Percentiles rank a stretch among this genome's conserved stretches.
Conservation (phyloP, 2,797 vertebrate genomes). For the Bradypus variegatus region DNA sequence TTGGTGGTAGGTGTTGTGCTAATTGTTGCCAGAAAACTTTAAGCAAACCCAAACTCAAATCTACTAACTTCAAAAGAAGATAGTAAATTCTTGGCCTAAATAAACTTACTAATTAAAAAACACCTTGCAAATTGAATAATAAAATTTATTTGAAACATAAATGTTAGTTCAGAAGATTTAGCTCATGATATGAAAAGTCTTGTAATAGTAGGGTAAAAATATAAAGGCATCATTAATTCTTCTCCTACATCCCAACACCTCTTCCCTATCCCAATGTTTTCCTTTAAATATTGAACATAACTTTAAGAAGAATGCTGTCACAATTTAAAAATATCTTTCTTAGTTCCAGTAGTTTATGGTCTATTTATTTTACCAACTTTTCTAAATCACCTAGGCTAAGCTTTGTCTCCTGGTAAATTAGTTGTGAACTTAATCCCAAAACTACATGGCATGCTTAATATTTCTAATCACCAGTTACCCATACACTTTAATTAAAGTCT, state of each 20-base stretch:
- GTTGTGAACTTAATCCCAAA: neutral
- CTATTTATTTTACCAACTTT: neutral
- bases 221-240: neutral
- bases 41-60: conserved; percentile 1
- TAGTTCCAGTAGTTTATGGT: neutral
- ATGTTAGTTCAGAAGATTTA: neutral
- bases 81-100: conserved; percentile 15
- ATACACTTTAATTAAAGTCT: neutral
- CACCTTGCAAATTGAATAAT: neutral
- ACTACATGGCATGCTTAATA: neutral
- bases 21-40: conserved; percentile 26
- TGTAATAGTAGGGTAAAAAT: neutral
- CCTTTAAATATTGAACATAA: neutral
- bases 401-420: conserved; percentile 10
- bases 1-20: neutral
- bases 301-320: conserved; percentile 4
- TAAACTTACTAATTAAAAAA: neutral
- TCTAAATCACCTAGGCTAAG: neutral
- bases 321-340: conserved; percentile 3
- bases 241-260: neutral
- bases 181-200: neutral
- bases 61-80: conserved; percentile 28
- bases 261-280: neutral
- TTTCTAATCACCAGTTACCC: conserved; percentile 8
- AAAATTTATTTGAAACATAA: conserved; percentile 19